Base-by-base conservation (phyloP, 2,113 vertebrate species). In the Poeciliopsis prolifica region DNA sequence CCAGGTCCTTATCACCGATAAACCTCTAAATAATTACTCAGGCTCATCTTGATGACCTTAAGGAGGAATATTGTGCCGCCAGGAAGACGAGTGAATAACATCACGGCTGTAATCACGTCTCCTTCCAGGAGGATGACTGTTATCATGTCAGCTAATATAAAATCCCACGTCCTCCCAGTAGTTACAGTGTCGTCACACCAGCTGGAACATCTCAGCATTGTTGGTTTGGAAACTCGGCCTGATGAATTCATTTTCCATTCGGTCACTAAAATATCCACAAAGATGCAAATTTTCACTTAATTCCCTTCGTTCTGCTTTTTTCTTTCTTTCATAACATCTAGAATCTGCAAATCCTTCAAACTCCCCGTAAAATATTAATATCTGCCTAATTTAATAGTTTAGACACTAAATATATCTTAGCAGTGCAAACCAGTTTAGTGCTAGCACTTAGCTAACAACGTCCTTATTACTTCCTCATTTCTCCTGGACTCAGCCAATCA, bases 11-110 rank as follows among this genome's bases (percentile, higher is more conserved):
- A 87, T 88, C 91, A 82, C 72, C 42, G 42, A 70, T 22, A 65
- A 75, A 62, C 61, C 63, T 62, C 74, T n/a, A 80, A 84, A 87
- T 79, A 89, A 89, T 90, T 86, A 83, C 66, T 11, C 37, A 19
- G 44, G 65, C 83, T 88, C 83, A 87, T 88, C 82, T 77, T 84
- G 28, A 75, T 83, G 85, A 86, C 86, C 81, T 88, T 88, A 80
- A 68, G 68, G 83, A 78, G 51, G 65, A 80, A 85, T 65, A 71
- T 77, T 81, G 24, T 78, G 29, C 30, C 7, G 44, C 19, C 44
- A 35, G 40, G 37, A 17, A 77, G 70, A 51, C 33, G 58, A 44
- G 28, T 26, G 60, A 81, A 85, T 66, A 62, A 72, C 60, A 19
- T 71, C 31, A 75, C 33, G 61, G 70, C 58, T 4, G 40, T 69